phyloP scores from a whole-genome alignment of 2,888 invertebrate genomes.

The Amaurobius ferox region DNA sequence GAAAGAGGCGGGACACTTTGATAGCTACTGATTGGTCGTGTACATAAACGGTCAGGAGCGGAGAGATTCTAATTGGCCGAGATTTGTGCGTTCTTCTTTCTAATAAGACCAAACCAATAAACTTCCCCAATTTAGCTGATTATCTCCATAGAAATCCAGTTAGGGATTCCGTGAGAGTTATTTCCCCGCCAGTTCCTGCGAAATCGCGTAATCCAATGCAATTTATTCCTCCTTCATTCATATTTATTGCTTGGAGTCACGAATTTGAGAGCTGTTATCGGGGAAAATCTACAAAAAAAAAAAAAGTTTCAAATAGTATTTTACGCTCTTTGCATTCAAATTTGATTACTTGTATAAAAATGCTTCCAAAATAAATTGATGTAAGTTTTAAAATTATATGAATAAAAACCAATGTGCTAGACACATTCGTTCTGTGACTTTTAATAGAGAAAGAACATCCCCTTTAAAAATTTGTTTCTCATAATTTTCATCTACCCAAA shows the following conservation, averaged over 20 bases:
- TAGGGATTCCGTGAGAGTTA: conserved; percentile 28
- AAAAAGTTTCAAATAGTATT: no score
- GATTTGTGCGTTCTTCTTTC: conserved; percentile 57
- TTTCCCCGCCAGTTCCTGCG: conserved; percentile 47
- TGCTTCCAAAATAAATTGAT: no score
- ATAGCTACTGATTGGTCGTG: conserved; percentile 50
- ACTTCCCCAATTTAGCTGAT: conserved; percentile 68
- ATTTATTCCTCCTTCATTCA: conserved; percentile 28
- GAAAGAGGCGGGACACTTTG: conserved; percentile 23
- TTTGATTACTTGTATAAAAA: no score
- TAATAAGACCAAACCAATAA: conserved; percentile 65
- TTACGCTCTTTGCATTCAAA: no score
- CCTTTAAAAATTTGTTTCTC: no score
- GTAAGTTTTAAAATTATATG: no score
- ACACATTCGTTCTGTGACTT: no score
- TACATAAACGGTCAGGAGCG: conserved; percentile 36
- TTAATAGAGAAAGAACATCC: no score
- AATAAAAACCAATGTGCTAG: no score
- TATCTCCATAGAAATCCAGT: conserved; percentile 57
- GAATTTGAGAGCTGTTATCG: not conserved
- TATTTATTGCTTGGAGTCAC: conserved; percentile 47
- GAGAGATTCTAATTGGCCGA: conserved; percentile 66
- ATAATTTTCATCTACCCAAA: no score
- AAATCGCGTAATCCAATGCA: conserved; percentile 44
- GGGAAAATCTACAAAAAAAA: not conserved